Evolutionary conservation across 2,888 invertebrate genomes (phyloP), one percentile per base, ranked within the genome.

Genomic region (Blomia tropicalis): DNA sequence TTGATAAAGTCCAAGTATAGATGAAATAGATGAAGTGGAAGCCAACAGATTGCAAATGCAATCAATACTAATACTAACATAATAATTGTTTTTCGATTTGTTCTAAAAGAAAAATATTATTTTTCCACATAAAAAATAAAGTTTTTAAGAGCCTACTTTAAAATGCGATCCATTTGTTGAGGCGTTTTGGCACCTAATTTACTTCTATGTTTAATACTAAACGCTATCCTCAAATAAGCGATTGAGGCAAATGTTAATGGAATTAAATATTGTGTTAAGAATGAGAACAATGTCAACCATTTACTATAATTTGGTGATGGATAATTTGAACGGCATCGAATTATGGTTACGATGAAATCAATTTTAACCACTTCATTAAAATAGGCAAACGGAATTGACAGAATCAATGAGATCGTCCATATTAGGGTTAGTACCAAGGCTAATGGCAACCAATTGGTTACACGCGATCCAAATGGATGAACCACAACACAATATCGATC

Each of bases 1-100:
- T 27, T 27, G 1, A 70, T 71, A 47, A 75, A 70, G 66, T 73
- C 72, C 5, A 72, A 71, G 43, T 75, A 70, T 11, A 75, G 66
- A 64, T 76, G 75, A 66, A 75, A 76, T 51, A 75, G 66, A 62
- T 75, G 75, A 22, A 76, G 71, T 0, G 79, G 79, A 66, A 77
- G 70, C 76, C 76, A 77, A 63, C 74, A 75, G 2, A 74, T 60
- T 2, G 73, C 73, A 68, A 77, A 77, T 25, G 73, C 70, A 14
- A 73, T 69, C 17, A 76, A 73, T 2, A 76, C 75, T 4, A 74
- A 67, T 19, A 75, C 71, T 23, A 77, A 69, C 72, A 77, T 75
- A 68, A 74, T 74, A 58, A 76, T 75, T 31, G 76, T 76, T 66
- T 73, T 74, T 58, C 72, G 69, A 64, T 75, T 75, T 4, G 73